Evolutionary conservation across 2,797 vertebrate genomes (phyloP), one percentile per base, ranked within the genome.

Genomic region (Gouania willdenowi): DNA sequence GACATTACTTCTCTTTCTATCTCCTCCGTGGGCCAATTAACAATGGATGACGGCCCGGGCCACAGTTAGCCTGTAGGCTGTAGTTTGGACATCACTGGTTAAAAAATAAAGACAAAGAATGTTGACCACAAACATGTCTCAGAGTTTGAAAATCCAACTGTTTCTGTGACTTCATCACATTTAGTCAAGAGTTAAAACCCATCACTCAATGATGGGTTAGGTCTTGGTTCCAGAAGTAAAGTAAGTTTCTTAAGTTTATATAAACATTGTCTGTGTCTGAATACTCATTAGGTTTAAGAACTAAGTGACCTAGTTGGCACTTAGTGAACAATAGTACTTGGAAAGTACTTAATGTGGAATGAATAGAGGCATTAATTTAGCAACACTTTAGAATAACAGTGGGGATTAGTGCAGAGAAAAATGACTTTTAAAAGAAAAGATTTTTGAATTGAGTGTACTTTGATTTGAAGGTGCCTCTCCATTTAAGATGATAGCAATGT

Each of bases 241-340:
- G n/a, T n/a, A n/a, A n/a, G n/a, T n/a, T n/a, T n/a, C n/a, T n/a
- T n/a, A n/a, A n/a, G n/a, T n/a, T n/a, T n/a, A n/a, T n/a, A n/a
- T n/a, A 18, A 71, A 63, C 35, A 66, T 47, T 32, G 23, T 41
- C 44, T 68, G 59, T 64, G 57, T 77, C 56, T 74, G 51, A 77
- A 52, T 71, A 54, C 63, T 80, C 61, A 83, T 83, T 82, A 71
- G 61, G 51, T 83, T 71, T 45, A 71, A 71, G 54, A 79, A 61
- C 79, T 76, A 63, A 77, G 53, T 65, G 61, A 78, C 63, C 71
- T 83, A 87, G 82, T 80, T 86, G 51, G 55, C 66, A 61, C 75
- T 78, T 84, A 71, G 74, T 69, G 58, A 71, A 81, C 69, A 75
- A 67, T 83, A 77, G 67, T 79, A 52, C 55, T 51, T 60, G 62